Evolutionary conservation across 2,888 invertebrate genomes (phyloP), one percentile per base, ranked within the genome.

Genomic region (Cheilosia impressa): DNA sequence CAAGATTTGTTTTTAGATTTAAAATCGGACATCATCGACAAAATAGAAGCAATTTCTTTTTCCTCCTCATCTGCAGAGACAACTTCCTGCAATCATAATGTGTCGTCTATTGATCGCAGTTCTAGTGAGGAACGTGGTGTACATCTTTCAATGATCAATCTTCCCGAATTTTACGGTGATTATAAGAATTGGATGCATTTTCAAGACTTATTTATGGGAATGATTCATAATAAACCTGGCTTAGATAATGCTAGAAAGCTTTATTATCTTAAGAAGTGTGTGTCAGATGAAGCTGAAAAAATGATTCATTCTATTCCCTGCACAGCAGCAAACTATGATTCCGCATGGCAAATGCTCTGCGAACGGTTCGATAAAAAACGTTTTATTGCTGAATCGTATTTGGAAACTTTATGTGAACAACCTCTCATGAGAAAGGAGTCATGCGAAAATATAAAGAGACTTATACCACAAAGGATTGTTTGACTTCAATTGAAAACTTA

Each of bases 321-420:
- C 19, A 50, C 34, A 19, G 5, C 13, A 24, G 22, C 47, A 1
- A 68, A 66, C 6, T 52, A 52, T 41, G 50, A 22, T 10, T 38
- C 60, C 6, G 19, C 60, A 27, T 66, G 66, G 66, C n/a, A 53
- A 66, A 55, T 13, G 10, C 41, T 66, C 9, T 53, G 13, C 17
- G 27, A 66, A 5, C 17, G 53, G 5, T 41, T 27, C 15, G 17
- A 53, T 31, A 53, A 66, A 68, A 27, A 17, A 34, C 53, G 68
- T 55, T 68, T 55, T 15, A 68, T 68, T 17, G n/a, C 43, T 10
- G 55, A 68, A 43, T 53, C 53, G 3, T 55, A 53, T 43, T 31
- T 68, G 13, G 55, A 55, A 17, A 24, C 43, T 2, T 55, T 55
- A 43, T 53, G 66, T 27, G 66, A 55, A 55, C 66, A 55, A 17